Percentiles rank a stretch among this genome's conserved stretches.
These are phyloP conservation scores for Drosophila parthenogenetica DNA, from an alignment of 2,888 invertebrate genomes.

Conservation along the genomic window DNA sequence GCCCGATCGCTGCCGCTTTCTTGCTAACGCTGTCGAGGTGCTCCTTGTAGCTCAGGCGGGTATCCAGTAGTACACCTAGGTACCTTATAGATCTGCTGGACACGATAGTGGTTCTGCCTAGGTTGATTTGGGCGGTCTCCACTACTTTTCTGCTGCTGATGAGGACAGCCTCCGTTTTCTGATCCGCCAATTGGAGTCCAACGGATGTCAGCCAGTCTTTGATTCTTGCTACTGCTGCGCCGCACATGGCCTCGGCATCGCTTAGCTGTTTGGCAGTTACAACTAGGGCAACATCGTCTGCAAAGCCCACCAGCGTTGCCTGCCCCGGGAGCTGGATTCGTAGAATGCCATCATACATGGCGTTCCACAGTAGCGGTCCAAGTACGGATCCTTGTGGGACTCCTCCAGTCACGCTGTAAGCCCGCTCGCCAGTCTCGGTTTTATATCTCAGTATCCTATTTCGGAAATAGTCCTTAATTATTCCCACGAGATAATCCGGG, in stretches of 20 bases:
- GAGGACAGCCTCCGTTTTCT: conserved; percentile 1
- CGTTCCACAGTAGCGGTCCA: no score
- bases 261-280: no score
- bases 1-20: neutral
- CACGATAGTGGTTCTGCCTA: neutral
- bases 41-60: neutral
- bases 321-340: neutral
- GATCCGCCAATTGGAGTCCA: neutral
- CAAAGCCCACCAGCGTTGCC: no score
- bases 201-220: neutral
- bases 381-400: no score
- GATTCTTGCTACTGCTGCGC: no score
- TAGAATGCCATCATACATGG: neutral
- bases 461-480: no score
- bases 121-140: neutral
- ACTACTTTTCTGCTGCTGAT: neutral
- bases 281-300: no score
- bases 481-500: no score
- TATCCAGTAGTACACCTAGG: neutral
- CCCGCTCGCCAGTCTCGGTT: neutral
- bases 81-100: neutral
- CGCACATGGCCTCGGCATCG: no score
- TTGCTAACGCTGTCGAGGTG: neutral
- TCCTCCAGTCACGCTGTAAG: neutral
- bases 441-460: no score